phyloP scores from a whole-genome alignment of 2,113 vertebrate genomes.

The Castor canadensis region DNA sequence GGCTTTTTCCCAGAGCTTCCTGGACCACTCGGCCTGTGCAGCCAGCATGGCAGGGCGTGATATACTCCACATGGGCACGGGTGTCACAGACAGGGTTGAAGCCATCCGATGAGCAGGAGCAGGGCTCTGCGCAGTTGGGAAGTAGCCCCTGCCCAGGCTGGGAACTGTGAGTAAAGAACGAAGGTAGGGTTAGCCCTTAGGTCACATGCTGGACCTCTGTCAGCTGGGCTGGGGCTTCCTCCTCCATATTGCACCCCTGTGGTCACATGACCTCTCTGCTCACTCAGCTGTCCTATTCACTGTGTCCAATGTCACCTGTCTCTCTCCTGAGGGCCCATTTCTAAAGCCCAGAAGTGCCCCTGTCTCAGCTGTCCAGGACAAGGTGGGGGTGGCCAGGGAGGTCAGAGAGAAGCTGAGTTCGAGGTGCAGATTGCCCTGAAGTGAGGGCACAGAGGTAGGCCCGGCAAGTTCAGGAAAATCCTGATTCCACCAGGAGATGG shows the following conservation, averaged over 20 bases:
- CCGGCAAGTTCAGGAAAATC: neutral
- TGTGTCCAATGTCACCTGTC: neutral
- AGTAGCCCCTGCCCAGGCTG: neutral
- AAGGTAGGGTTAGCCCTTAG: neutral
- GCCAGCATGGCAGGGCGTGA: slow-evolving; percentile 89
- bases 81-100: slow-evolving; percentile 88
- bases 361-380: neutral
- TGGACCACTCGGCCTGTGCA: slow-evolving; percentile 63
- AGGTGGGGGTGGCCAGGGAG: neutral
- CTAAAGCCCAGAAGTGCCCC: no score
- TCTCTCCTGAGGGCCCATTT: neutral
- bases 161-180: slow-evolving; percentile 37
- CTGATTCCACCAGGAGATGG: neutral
- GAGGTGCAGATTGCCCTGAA: neutral
- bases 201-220: no score
- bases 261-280: neutral
- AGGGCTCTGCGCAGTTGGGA: slow-evolving; percentile 60
- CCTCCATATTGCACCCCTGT: neutral
- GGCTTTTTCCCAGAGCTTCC: neutral
- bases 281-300: neutral
- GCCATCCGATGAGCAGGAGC: slow-evolving; percentile 37
- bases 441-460: neutral
- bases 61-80: slow-evolving; percentile 82
- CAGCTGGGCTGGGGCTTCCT: neutral
- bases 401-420: neutral